phyloP scores from a whole-genome alignment of 2,113 vertebrate species.

The Empidonax alnorum region DNA sequence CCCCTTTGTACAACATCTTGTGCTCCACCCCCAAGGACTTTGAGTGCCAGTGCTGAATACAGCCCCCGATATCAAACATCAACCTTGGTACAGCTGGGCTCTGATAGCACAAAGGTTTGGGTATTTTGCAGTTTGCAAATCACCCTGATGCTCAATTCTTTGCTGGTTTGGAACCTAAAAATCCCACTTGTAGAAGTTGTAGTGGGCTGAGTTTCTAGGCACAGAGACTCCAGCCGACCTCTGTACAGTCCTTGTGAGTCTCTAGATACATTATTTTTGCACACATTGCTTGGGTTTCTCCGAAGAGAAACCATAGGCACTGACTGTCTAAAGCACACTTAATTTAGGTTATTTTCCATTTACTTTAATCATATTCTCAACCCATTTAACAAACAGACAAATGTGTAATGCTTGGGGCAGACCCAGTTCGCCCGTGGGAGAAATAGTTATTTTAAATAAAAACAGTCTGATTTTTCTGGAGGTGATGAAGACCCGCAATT shows the following conservation, averaged over 20 bases:
- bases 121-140: neutral
- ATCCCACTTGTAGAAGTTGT: neutral
- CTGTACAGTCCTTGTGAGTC: neutral
- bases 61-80: fast-evolving
- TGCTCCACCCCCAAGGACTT: neutral
- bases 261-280: neutral
- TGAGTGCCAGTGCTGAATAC: fast-evolving
- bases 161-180: neutral
- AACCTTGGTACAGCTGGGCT: neutral
- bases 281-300: neutral
- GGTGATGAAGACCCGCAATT: slow-evolving; percentile 66
- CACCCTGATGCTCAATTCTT: neutral
- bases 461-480: slow-evolving; percentile 54
- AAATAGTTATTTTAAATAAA: slow-evolving; percentile 63
- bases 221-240: neutral
- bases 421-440: slow-evolving; percentile 63
- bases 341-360: slow-evolving; percentile 39
- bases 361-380: slow-evolving; percentile 60
- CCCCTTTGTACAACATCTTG: neutral
- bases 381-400: slow-evolving; percentile 57
- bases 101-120: neutral
- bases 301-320: neutral
- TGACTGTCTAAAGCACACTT: neutral
- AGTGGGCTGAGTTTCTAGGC: neutral
- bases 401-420: slow-evolving; percentile 64